phyloP scores from a whole-genome alignment of 2,888 invertebrate species.

The Lepidonotus clava region DNA sequence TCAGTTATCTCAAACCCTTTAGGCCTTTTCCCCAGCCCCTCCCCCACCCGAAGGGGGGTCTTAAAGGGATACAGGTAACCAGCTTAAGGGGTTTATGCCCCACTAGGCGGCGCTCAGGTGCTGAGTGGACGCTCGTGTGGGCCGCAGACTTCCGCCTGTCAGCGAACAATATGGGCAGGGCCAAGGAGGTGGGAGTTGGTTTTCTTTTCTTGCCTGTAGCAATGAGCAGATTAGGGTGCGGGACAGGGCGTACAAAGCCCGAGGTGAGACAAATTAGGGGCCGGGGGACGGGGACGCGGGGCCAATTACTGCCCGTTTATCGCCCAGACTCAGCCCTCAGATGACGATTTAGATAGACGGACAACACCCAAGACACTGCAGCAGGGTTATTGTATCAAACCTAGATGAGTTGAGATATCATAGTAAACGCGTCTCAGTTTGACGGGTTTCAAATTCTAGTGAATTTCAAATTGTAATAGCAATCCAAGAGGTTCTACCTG shows the following conservation, averaged over 20 bases:
- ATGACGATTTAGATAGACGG: too few species aligned
- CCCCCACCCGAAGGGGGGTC: not conserved
- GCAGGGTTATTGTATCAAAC: too few species aligned
- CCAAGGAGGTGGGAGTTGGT: not conserved
- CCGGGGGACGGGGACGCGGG: too few species aligned
- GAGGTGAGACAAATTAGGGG: conserved; percentile 26
- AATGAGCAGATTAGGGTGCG: conserved; percentile 5
- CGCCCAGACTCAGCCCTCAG: too few species aligned
- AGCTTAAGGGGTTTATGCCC: not conserved
- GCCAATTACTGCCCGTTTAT: too few species aligned
- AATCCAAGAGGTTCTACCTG: too few species aligned
- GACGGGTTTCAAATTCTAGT: too few species aligned
- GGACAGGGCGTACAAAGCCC: not conserved
- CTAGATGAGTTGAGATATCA: too few species aligned
- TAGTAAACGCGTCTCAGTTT: too few species aligned
- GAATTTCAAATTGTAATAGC: too few species aligned
- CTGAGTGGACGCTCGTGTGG: not conserved
- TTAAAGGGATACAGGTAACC: not conserved
- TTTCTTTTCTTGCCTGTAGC: conserved; percentile 39
- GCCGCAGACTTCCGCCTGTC: not conserved
- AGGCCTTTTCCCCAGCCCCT: too few species aligned
- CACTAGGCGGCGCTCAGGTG: not conserved
- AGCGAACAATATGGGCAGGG: not conserved
- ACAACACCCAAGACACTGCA: too few species aligned
- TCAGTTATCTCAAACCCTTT: not conserved